Base-by-base conservation (phyloP, 2,888 invertebrate genomes). In the Athetis lepigone region DNA sequence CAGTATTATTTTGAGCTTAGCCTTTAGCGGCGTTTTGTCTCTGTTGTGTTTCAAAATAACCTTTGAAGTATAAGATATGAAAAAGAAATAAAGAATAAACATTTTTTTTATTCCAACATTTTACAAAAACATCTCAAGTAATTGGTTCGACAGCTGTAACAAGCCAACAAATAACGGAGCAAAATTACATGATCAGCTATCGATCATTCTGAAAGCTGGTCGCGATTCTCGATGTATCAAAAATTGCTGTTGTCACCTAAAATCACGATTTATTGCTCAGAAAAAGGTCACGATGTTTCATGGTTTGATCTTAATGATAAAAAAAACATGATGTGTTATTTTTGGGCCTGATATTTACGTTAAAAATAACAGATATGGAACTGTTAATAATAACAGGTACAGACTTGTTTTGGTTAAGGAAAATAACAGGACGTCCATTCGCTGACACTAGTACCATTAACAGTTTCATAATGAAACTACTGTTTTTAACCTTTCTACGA, bases 241-340 rank as follows among this genome's bases (percentile, higher is more conserved):
- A 72, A 59, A 59, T 62, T 60, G 73, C 36, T 49, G 56, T 47
- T 75, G 73, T 75, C 73, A 52, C 55, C 37, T 40, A 51, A 1
- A 56, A 73, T 49, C 40, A 63, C 49, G 55, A 73, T 74, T 74
- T 77, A 70, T 73, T 57, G 51, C 45, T 51, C 19, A 40, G 25
- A 65, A 40, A 63, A 51, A 55, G 58, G 58, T 63, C 56, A 52
- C 39, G 46, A 46, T 56, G 49, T 49, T 60, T 25, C 19, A 27
- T 52, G 43, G 39, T 71, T 37, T 43, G 45, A 66, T 57, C 47
- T 42, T 37, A 27, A 19, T 37, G 54, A 73, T 57, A 60, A 58
- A 50, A 47, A 37, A 23, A 51, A 45, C 27, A 33, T 8, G 8
- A 33, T 25, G n/a, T 19, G 52, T 36, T 59, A 56, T 71, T 64